These are phyloP conservation scores for Macrosoma leucophasiata DNA, from an alignment of 2,888 invertebrate genomes.

Conservation along the genomic window DNA sequence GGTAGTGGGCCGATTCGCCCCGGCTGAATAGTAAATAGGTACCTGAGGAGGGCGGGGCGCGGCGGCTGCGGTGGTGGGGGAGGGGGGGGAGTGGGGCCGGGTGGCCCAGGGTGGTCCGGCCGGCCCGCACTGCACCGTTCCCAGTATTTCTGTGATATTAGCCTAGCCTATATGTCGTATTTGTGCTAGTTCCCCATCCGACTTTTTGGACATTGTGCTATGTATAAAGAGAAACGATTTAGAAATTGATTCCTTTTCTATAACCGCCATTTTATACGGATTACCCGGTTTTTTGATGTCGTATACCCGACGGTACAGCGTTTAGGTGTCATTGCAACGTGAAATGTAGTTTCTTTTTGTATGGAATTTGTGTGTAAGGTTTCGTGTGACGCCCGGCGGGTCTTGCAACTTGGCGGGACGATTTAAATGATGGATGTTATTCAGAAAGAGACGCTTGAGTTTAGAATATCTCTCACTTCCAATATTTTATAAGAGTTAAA, in stretches of 20 bases:
- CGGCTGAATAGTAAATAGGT: slow-evolving; percentile 70
- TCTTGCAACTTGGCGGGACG: no score
- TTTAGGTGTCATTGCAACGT: slow-evolving; percentile 49
- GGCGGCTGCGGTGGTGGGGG: slow-evolving; percentile 26
- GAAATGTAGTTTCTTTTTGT: slow-evolving; percentile 48
- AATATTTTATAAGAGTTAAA: no score
- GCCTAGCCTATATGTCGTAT: slow-evolving; percentile 74
- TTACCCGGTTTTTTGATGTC: slow-evolving; percentile 55
- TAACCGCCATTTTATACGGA: slow-evolving; percentile 64
- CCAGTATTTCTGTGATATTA: slow-evolving; percentile 76
- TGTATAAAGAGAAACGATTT: slow-evolving; percentile 51
- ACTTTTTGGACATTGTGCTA: slow-evolving; percentile 59
- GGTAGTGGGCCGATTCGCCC: slow-evolving; percentile 64
- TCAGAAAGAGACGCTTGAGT: slow-evolving; percentile 28
- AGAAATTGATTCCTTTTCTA: slow-evolving; percentile 49
- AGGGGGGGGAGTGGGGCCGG: slow-evolving; percentile 27
- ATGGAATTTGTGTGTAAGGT: slow-evolving; percentile 49
- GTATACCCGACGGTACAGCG: slow-evolving; percentile 52
- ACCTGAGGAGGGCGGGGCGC: slow-evolving; percentile 34
- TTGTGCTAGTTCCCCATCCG: slow-evolving; percentile 69
- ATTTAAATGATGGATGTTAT: slow-evolving; percentile 19
- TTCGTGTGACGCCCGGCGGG: no score
- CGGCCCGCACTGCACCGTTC: slow-evolving; percentile 69
- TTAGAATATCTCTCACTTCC: no score
- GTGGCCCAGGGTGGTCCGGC: slow-evolving; percentile 38